Conservation (phyloP, 2,113 vertebrate genomes). For the Mola mola region DNA sequence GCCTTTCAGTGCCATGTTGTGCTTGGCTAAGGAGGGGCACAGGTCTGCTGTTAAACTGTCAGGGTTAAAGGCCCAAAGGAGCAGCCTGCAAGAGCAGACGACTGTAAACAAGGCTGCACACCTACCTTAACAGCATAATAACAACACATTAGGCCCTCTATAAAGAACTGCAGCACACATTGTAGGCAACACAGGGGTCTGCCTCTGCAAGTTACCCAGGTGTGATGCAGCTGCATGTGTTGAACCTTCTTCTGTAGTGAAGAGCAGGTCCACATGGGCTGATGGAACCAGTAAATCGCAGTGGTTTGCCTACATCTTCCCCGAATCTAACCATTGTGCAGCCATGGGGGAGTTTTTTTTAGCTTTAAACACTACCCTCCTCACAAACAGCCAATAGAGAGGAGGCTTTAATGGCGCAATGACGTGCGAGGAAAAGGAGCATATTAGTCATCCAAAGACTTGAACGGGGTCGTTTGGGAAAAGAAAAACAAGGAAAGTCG, state of each 20-base stretch:
- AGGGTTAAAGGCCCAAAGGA: neutral
- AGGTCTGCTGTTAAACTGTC: slow-evolving; percentile 32
- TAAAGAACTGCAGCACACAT: too few relatives aligned
- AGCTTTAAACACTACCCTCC: too few relatives aligned
- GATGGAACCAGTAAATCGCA: too few relatives aligned
- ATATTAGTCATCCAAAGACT: slow-evolving; percentile 44
- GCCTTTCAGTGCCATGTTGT: neutral
- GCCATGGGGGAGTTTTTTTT: neutral
- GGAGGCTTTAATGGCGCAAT: neutral
- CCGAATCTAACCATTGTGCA: neutral
- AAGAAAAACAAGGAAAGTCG: neutral
- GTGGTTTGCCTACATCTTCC: too few relatives aligned
- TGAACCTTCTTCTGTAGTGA: too few relatives aligned
- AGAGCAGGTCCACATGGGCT: too few relatives aligned
- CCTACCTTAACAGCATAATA: too few relatives aligned
- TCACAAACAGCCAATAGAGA: neutral
- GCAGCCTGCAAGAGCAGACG: too few relatives aligned
- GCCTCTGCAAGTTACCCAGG: too few relatives aligned
- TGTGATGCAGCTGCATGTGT: too few relatives aligned
- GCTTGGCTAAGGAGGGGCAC: slow-evolving; percentile 10
- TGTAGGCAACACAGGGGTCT: too few relatives aligned
- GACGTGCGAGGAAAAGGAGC: slow-evolving; percentile 13
- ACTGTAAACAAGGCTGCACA: slow-evolving; percentile 8
- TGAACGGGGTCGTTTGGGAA: neutral
- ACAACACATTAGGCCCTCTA: too few relatives aligned